Evolutionary conservation across 1,140 invertebrate species (phyloP).

Genomic region (Steinernema khuongi): DNA sequence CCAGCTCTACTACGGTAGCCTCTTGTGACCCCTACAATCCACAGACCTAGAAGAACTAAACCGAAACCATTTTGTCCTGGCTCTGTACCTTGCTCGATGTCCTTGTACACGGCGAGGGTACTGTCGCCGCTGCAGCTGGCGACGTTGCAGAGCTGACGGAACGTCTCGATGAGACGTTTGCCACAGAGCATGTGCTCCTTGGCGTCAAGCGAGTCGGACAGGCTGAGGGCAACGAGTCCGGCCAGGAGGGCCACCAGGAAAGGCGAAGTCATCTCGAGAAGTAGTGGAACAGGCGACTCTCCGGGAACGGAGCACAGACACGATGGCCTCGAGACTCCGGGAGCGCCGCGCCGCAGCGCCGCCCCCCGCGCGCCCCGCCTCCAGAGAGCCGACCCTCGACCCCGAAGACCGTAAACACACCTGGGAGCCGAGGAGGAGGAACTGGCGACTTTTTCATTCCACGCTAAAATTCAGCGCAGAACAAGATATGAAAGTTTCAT

Average conservation of each 20-base stretch:
- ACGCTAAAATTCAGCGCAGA: too few relatives aligned
- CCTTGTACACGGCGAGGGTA: not conserved
- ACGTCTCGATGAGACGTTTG: not conserved
- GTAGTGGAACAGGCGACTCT: not conserved
- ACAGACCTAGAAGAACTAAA: too few relatives aligned
- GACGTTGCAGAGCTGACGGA: not conserved
- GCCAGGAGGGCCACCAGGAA: not conserved
- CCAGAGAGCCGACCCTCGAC: too few relatives aligned
- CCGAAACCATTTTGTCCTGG: too few relatives aligned
- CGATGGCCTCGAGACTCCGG: not conserved
- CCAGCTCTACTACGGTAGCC: too few relatives aligned
- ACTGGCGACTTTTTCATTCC: too few relatives aligned
- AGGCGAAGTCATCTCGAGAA: not conserved
- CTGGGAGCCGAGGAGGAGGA: too few relatives aligned
- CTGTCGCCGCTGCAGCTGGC: not conserved
- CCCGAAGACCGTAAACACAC: not conserved
- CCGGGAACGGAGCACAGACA: not conserved
- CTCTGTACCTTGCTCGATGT: constrained; percentile 6
- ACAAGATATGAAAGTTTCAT: too few relatives aligned
- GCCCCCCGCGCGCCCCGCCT: not conserved
- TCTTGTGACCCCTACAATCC: too few relatives aligned
- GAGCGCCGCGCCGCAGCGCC: not conserved
- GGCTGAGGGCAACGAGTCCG: not conserved
- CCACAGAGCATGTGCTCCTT: constrained; percentile 3
- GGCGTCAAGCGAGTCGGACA: not conserved